Base-by-base conservation (phyloP, 2,113 vertebrate genomes). In the Podocnemis expansa region DNA sequence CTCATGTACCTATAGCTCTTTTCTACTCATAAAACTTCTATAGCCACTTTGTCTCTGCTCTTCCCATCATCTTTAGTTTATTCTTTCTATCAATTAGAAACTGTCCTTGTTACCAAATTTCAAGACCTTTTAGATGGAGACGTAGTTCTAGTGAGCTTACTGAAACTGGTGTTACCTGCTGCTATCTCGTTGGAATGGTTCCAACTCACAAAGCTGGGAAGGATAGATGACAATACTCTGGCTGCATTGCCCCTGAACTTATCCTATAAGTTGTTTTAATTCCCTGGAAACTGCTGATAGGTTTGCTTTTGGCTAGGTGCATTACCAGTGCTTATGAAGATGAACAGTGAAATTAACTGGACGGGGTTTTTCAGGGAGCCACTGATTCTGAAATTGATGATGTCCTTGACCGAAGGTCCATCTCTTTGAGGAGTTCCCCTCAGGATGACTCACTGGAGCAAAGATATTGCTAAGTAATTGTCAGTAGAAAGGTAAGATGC, bases 381-480 rank as follows among this genome's bases (percentile, higher is more conserved):
- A 96, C 96, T 8, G 89, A 97, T 81, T 97, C 91, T n/a, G 98
- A 98, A 97, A 95, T 97, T 38, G 97, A 97, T 52, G 90, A 92
- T 29, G 94, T 98, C 89, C 81, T 97, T 56, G 84, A 96, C 87
- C 96, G 98, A 91, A 96, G 95, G 80, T 96, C 94, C 78, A 87
- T 97, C 91, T 96, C 92, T 75, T 89, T 88, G 89, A 96, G 93
- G 91, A 80, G 29, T 86, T 96, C 87, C 54, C 75, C 83, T 63
- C 90, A 80, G 8, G 14, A 47, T 8, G 55, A 82, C 75, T 88
- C 81, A 79, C 21, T 76, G 49, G 84, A 90, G 17, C 63, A 91
- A 85, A 95, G 84, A 91, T 96, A 97, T 91, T 95, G 88, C 92
- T 95, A 89, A 94, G 85, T 47, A 73, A 24, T 49, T 95, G 22